phyloP scores from a whole-genome alignment of 2,797 vertebrate genomes.

The Epinephelus awoara region DNA sequence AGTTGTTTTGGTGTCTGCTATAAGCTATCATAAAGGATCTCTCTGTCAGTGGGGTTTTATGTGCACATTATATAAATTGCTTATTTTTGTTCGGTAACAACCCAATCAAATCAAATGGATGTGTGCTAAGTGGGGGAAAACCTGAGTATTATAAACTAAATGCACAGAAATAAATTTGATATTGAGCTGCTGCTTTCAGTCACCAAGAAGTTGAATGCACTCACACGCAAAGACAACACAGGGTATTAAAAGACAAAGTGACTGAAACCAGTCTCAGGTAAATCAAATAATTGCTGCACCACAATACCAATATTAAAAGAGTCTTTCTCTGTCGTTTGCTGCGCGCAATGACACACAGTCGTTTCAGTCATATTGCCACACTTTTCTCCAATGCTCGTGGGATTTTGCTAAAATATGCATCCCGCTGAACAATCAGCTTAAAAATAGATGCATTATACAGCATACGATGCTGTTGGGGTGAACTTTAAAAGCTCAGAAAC shows the following conservation, averaged over 20 bases:
- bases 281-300: conserved; percentile 8
- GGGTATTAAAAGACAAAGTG: conserved; percentile 17
- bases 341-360: conserved; percentile 15
- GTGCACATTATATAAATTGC: not conserved
- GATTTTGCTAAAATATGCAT: conserved; percentile 58
- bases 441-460: conserved; percentile 58
- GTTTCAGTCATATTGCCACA: conserved; percentile 41
- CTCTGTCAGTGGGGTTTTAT: not conserved
- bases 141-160: not conserved
- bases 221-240: conserved; percentile 15
- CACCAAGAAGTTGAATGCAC: not conserved
- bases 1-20: not conserved
- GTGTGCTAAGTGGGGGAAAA: not conserved
- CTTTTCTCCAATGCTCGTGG: conserved; percentile 46
- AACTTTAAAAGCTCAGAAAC: conserved; percentile 40
- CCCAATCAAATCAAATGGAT: not conserved
- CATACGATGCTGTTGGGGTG: conserved; percentile 37
- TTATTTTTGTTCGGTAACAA: not conserved
- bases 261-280: conserved; percentile 1
- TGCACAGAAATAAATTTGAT: not conserved
- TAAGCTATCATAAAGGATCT: not conserved
- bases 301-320: not conserved
- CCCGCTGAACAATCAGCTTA: conserved; percentile 46
- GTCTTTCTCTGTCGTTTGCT: conserved; percentile 23
- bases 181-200: conserved; percentile 1